Conservation (phyloP, 2,888 invertebrate genomes). For the Plebejus melissa region DNA sequence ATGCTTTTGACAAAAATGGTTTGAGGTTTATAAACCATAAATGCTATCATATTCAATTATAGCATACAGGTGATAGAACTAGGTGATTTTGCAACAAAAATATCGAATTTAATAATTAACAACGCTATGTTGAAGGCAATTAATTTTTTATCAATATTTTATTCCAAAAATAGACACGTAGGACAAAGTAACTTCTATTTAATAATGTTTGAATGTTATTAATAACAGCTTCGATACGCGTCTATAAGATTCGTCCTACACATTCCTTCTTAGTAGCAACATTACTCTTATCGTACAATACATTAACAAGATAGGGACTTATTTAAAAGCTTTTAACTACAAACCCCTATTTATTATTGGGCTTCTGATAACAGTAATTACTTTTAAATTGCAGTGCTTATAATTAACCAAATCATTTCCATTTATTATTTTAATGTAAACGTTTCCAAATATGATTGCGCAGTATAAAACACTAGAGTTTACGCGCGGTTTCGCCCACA, state of each 20-base stretch:
- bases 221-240: neutral
- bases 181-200: neutral
- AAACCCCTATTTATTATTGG: slow-evolving; percentile 25
- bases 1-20: neutral
- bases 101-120: no score
- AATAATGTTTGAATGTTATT: neutral
- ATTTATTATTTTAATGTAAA: neutral
- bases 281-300: slow-evolving; percentile 25
- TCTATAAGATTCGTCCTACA: slow-evolving; percentile 21
- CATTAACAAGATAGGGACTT: slow-evolving; percentile 26
- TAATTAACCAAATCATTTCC: slow-evolving; percentile 17
- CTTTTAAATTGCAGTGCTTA: slow-evolving; percentile 17
- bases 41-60: neutral
- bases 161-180: neutral
- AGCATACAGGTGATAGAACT: neutral
- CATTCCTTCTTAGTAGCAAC: slow-evolving; percentile 24
- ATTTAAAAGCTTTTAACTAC: slow-evolving; percentile 27
- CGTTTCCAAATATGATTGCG: neutral
- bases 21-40: neutral
- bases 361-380: neutral
- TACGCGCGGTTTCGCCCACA: neutral
- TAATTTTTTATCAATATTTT: neutral
- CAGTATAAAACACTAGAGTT: neutral
- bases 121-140: no score
- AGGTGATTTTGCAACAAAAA: neutral